Evolutionary conservation across 2,797 vertebrate genomes (phyloP).

Genomic region (Pseudochromis fuscus): DNA sequence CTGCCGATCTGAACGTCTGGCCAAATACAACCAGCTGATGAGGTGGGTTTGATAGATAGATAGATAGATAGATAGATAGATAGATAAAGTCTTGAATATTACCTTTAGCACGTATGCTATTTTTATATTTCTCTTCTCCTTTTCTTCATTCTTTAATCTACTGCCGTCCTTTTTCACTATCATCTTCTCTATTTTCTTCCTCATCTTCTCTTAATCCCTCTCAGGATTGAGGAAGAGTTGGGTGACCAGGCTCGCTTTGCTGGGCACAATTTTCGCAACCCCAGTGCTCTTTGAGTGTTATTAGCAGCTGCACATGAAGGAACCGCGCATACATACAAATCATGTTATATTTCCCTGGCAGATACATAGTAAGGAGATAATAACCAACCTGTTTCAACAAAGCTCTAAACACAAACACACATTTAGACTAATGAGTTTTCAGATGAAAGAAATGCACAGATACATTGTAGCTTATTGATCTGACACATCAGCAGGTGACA

Average conservation of each 20-base stretch:
- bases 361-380: conserved; percentile 23
- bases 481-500: conserved; percentile 27
- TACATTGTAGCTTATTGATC: conserved; percentile 40
- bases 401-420: conserved; percentile 23
- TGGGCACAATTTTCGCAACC: conserved; percentile 95
- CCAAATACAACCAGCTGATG: conserved; percentile 97
- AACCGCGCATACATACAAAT: conserved; percentile 10
- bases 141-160: conserved; percentile 15
- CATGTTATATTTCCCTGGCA: conserved; percentile 28
- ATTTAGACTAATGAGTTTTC: conserved; percentile 30
- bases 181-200: conserved; percentile 11
- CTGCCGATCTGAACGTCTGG: conserved; percentile 93
- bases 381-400: conserved; percentile 28
- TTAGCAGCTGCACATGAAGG: background rate
- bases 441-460: conserved; percentile 31
- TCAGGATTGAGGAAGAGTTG: conserved; percentile 95
- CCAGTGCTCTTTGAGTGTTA: conserved; percentile 88
- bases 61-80: too few relatives aligned
- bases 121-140: conserved; percentile 21
- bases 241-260: conserved; percentile 94
- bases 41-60: conserved; percentile 86
- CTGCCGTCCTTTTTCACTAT: conserved; percentile 12
- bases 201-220: conserved; percentile 34
- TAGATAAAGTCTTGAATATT: too few relatives aligned
- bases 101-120: background rate